phyloP scores from a whole-genome alignment of 2,113 vertebrate genomes.

The Ailuropoda melanoleuca region DNA sequence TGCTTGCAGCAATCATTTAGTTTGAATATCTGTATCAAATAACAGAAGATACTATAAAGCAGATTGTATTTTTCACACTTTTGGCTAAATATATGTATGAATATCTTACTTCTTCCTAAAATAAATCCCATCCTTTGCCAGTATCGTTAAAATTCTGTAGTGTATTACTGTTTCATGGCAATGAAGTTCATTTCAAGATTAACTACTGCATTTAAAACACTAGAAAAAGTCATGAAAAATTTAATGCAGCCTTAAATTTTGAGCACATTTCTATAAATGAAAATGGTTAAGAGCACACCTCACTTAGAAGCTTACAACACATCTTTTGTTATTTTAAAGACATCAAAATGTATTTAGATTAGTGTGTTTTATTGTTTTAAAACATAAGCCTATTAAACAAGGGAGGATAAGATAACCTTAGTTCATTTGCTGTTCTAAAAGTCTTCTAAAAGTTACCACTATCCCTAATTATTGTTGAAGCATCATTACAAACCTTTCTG shows the following conservation, averaged over 20 bases:
- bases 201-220: slow-evolving; percentile 67
- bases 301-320: slow-evolving; percentile 8
- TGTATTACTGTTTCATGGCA: slow-evolving; percentile 1
- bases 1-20: background rate
- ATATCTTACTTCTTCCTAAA: slow-evolving; percentile 66
- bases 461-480: slow-evolving; percentile 50
- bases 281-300: background rate
- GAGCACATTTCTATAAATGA: slow-evolving; percentile 50
- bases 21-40: slow-evolving; percentile 55
- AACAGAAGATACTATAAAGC: slow-evolving; percentile 70
- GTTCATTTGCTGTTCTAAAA: background rate
- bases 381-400: background rate
- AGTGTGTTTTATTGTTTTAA: slow-evolving; percentile 56
- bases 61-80: slow-evolving; percentile 61
- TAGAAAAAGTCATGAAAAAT: slow-evolving; percentile 62
- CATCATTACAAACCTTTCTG: background rate
- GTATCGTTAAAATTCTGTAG: slow-evolving; percentile 55
- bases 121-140: background rate
- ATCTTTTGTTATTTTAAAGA: background rate
- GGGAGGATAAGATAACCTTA: background rate
- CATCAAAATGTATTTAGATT: slow-evolving; percentile 28
- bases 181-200: slow-evolving; percentile 63
- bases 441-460: slow-evolving; percentile 4
- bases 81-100: slow-evolving; percentile 66
- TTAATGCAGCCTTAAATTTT: slow-evolving; percentile 72